Percentiles rank a stretch among this genome's conserved stretches.
phyloP scores from a whole-genome alignment of 2,113 vertebrate genomes.

The Paraplagusia blochii region DNA sequence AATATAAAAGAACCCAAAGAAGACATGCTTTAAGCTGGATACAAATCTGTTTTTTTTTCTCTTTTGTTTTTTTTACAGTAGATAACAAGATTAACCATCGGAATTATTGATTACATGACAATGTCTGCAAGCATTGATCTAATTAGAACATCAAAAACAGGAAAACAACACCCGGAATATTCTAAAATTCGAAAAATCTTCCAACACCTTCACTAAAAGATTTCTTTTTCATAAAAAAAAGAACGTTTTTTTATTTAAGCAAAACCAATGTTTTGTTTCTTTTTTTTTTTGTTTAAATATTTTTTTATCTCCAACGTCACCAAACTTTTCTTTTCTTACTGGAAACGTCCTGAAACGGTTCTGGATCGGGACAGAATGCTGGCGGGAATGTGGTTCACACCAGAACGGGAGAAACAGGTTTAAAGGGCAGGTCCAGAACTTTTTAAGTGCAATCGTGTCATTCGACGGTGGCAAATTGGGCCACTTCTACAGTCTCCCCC shows the following conservation, averaged over 20 bases:
- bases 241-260: background rate
- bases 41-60: slow-evolving; percentile 20
- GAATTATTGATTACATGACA: slow-evolving; percentile 64
- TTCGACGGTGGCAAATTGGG: background rate
- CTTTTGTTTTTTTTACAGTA: slow-evolving; percentile 33
- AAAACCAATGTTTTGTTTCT: slow-evolving; percentile 21
- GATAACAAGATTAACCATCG: slow-evolving; percentile 54
- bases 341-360: slow-evolving; percentile 42
- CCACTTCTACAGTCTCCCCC: no score
- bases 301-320: background rate
- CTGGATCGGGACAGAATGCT: slow-evolving; percentile 19
- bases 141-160: slow-evolving; percentile 64
- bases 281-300: background rate
- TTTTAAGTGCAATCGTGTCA: background rate
- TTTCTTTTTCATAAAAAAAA: slow-evolving; percentile 3
- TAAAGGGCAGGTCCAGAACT: background rate
- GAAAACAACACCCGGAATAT: slow-evolving; percentile 59
- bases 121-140: slow-evolving; percentile 68
- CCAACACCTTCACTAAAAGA: slow-evolving; percentile 39
- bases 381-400: slow-evolving; percentile 45
- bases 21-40: slow-evolving; percentile 58
- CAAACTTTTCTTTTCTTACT: slow-evolving; percentile 22
- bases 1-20: slow-evolving; percentile 56
- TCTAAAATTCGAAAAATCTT: slow-evolving; percentile 51
- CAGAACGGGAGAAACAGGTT: slow-evolving; percentile 17